Evolutionary conservation across 1,140 invertebrate genomes (phyloP), one percentile per base, ranked within the genome.

Genomic region (Cherax quadricarinatus): DNA sequence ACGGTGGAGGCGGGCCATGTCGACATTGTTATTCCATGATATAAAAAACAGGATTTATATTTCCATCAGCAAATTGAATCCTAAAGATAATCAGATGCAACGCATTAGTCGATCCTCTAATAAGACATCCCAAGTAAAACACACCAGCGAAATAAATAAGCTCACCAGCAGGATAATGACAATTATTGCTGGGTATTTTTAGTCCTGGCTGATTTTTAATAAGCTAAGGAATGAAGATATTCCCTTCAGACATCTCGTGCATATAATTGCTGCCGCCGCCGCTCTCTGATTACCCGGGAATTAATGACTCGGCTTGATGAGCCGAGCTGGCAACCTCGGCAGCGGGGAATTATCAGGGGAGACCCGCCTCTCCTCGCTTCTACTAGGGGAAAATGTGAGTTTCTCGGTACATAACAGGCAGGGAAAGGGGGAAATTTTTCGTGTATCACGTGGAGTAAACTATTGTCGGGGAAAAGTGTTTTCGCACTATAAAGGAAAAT

Each of bases 31-130:
- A 16, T 2, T 18, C 62, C 62, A 5, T 66, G 0, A 21, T n/a
- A 70, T 14, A 18, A 57, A 75, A 75, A 75, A 75, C 7, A 9
- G 12, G 7, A 62, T 24, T 30, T 57, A 66, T 18, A n/a, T 62
- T 24, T 62, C 21, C 75, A 78, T 87, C 73, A 57, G 49, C 62
- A 30, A 80, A 60, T 60, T 88, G 53, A 88, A 80, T 60, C 21
- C 49, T 24, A 30, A 88, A 24, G 5, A 3, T 73, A 70, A 70
- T 70, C 24, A 73, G 1, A 49, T 18, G 49, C 12, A 5, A 57
- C 30, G 62, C 49, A 57, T 75, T 48, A 6, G 9, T 10, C 6
- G 5, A 21, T 0, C 83, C 60, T 85, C 62, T 85, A 70, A 84
- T 84, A 49, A 62, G 1, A 24, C 10, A 57, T 10, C 81, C 53